phyloP scores from a whole-genome alignment of 2,888 invertebrate species.

The Cephus spinipes region DNA sequence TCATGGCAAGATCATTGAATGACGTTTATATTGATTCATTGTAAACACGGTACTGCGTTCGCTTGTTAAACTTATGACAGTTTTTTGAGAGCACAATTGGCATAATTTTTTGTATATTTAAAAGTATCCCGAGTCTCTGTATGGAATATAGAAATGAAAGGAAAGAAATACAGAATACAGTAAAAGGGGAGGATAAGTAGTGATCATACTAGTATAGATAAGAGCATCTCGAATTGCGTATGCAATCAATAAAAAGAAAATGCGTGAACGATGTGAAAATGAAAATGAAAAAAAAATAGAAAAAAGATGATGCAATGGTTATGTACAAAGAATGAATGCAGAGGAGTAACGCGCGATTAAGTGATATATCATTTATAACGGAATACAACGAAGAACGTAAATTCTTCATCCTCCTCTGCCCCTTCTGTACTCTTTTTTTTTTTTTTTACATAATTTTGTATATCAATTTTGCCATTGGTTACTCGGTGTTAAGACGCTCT shows the following conservation, averaged over 20 bases:
- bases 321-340: constrained; percentile 28
- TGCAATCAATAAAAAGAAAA: constrained; percentile 53
- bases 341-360: constrained; percentile 6
- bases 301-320: constrained; percentile 7
- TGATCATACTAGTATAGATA: constrained; percentile 9
- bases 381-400: constrained; percentile 41
- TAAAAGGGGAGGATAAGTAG: not conserved
- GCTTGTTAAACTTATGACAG: not conserved
- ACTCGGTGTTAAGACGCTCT: not conserved
- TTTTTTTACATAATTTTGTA: not conserved
- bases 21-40: not conserved
- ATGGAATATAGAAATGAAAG: not conserved
- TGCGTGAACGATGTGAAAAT: constrained; percentile 18
- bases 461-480: not conserved
- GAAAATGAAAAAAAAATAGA: constrained; percentile 26
- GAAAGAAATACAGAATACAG: not conserved
- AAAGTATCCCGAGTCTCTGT: not conserved
- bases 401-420: not conserved
- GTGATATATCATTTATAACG: constrained; percentile 20
- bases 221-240: constrained; percentile 53
- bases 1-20: not conserved
- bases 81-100: not conserved
- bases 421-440: not conserved
- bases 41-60: not conserved
- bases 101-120: not conserved